Evolutionary conservation across 2,888 invertebrate genomes (phyloP), one percentile per base, ranked within the genome.

Genomic region (Scaptomyza parva): DNA sequence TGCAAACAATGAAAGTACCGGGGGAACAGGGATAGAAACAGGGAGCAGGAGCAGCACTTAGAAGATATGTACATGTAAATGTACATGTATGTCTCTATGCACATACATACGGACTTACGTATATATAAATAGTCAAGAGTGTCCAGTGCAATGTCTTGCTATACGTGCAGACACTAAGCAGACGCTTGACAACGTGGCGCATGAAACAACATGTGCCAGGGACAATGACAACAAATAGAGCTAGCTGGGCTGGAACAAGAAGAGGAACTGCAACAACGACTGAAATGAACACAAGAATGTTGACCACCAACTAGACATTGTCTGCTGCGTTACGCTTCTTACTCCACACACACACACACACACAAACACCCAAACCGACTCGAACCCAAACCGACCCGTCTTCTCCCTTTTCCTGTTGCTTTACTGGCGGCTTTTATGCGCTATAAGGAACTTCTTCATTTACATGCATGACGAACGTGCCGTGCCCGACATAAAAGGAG

Each of bases 381-480:
- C 8, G 17, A 17, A 18, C 3, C n/a, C 12, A n/a, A n/a, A 26
- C 24, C 24, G 24, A 6, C 24, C 8, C 8, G 17, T 18, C 3
- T 12, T 11, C 26, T 24, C 12, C 35, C 17, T 24, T 4, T 30
- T 43, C n/a, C 47, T 47, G 59, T 52, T 55, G 39, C 43, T 63
- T 41, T 33, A 48, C 28, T 63, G 60, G 67, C 50, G 54, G 59
- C 58, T 45, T 51, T 37, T 37, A 33, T 48, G 57, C 52, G 24
- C 60, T n/a, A 61, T 35, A 53, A 52, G 62, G 17, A 80, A 83
- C 80, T 82, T 73, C 83, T 86, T 83, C 86, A 83, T 83, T 83
- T 87, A 82, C 88, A 83, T 83, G 83, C 88, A 83, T 75, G 83
- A 70, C 79, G 48, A 60, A 83, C 88, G 86, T 79, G 80, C 48